Evolutionary conservation across 2,797 vertebrate species (phyloP), one percentile per base, ranked within the genome.

Genomic region (Phaenicophaeus curvirostris): DNA sequence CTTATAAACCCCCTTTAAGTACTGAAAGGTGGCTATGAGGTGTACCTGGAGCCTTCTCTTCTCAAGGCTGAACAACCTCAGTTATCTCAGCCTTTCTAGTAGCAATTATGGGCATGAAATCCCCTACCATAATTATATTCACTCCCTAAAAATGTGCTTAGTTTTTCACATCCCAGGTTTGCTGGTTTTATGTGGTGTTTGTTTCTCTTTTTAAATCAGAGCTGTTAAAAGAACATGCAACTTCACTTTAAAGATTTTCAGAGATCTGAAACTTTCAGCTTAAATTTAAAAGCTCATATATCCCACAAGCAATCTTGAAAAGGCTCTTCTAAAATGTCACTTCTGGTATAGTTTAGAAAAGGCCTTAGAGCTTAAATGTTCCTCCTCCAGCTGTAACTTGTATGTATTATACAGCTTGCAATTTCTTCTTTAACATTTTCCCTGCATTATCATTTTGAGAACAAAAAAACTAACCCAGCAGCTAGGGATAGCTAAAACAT

Each of bases 351-450:
- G 35, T 68, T 69, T 91, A 16, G 41, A 78, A 71, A 83, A 53
- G 9, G 7, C 6, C 13, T 74, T 44, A 72, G 23, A 83, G 15
- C 8, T 50, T 77, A 53, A 77, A 42, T 57, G 17, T 71, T 81
- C 28, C 8, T 84, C 8, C 33, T 86, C 17, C 17, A 58, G 13
- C 20, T 87, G 31, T 62, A 71, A 77, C 15, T 51, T 82, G 16
- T 51, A 27, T 28, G 35, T 39, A 42, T 63, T 61, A 62, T 13
- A 48, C 3, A 79, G 11, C 37, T 72, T 15, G 79, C 33, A 35
- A 25, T 27, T 76, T 72, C 81, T 85, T 79, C 27, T 62, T 92
- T 50, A 89, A 54, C 66, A 77, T 74, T 92, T 87, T 50, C 46
- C 21, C 13, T 63, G 21, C 28, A 33, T 66, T 82, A 71, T 78